Evolutionary conservation across 2,113 vertebrate genomes (phyloP).

Genomic region (Alligator mississippiensis): DNA sequence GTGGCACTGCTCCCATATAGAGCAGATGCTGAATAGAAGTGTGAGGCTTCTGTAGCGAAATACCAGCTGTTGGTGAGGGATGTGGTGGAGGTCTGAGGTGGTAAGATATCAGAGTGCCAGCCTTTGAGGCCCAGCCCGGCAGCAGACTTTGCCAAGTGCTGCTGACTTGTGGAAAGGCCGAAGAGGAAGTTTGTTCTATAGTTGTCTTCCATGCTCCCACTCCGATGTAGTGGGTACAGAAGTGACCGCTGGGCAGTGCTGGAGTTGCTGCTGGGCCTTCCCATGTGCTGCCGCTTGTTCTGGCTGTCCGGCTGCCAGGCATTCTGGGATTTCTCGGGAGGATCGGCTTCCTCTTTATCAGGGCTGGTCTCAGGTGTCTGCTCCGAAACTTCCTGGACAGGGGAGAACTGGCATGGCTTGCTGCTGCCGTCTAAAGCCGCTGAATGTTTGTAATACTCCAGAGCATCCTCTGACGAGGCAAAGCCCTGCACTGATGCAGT

Average conservation of each 20-base stretch:
- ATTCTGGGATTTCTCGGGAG: not conserved
- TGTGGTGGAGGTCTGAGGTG: conserved; percentile 80
- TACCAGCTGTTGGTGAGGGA: conserved; percentile 88
- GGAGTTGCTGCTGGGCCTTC: conserved; percentile 32
- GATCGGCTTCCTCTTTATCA: conserved; percentile 80
- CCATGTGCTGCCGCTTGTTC: conserved; percentile 62
- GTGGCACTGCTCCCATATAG: conserved; percentile 76
- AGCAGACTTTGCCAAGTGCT: conserved; percentile 83
- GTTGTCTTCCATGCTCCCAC: conserved; percentile 90
- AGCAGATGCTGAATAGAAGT: conserved; percentile 88
- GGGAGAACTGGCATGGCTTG: conserved; percentile 93
- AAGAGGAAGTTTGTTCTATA: conserved; percentile 83
- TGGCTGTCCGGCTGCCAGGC: conserved; percentile 60
- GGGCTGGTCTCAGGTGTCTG: conserved; percentile 90
- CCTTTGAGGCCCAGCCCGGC: conserved; percentile 86
- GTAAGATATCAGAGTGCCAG: conserved; percentile 94
- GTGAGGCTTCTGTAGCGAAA: conserved; percentile 85
- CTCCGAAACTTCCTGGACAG: conserved; percentile 92
- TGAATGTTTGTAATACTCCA: conserved; percentile 84
- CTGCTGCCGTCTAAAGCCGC: conserved; percentile 78
- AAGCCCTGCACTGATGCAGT: conserved; percentile 71
- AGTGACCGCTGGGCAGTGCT: conserved; percentile 57
- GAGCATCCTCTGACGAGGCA: conserved; percentile 70
- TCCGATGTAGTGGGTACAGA: conserved; percentile 83
- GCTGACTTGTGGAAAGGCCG: conserved; percentile 89